phyloP scores from a whole-genome alignment of 2,797 vertebrate genomes.

The Melanotaenia boesemani region DNA sequence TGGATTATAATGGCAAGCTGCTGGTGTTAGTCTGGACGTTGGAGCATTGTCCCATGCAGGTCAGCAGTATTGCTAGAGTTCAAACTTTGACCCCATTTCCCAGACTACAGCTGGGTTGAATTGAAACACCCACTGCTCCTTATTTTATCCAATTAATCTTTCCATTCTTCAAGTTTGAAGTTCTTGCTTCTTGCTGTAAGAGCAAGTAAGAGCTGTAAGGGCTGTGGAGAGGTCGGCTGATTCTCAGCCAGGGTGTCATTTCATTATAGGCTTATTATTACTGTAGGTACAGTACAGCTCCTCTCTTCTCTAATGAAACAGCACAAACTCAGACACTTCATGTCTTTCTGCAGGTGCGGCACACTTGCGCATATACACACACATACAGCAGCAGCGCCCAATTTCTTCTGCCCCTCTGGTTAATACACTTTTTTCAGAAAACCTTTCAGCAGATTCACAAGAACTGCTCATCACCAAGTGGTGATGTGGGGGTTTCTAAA shows the following conservation, averaged over 20 bases:
- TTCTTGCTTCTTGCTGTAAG: slow-evolving; percentile 30
- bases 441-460: slow-evolving; percentile 40
- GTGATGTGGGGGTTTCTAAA: slow-evolving; percentile 27
- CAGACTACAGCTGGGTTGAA: slow-evolving; percentile 44
- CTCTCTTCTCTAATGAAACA: slow-evolving; percentile 49
- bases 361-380: slow-evolving; percentile 2
- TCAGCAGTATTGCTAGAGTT: slow-evolving; percentile 28
- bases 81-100: slow-evolving; percentile 68
- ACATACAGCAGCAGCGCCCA: slow-evolving; percentile 6
- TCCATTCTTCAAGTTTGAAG: slow-evolving; percentile 59
- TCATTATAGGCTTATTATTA: slow-evolving; percentile 30
- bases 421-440: slow-evolving; percentile 35
- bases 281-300: slow-evolving; percentile 37
- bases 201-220: slow-evolving; percentile 1
- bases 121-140: slow-evolving; percentile 47
- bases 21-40: slow-evolving; percentile 12
- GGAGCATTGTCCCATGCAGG: slow-evolving; percentile 12
- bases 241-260: slow-evolving; percentile 37
- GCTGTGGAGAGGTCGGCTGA: slow-evolving; percentile 27
- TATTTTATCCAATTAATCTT: slow-evolving; percentile 66
- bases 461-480: slow-evolving; percentile 39
- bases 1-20: slow-evolving; percentile 5
- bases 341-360: slow-evolving; percentile 46
- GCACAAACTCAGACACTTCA: slow-evolving; percentile 36
- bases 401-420: slow-evolving; percentile 29